Percentiles rank a stretch among this genome's conserved stretches.
These are phyloP conservation scores for Cepaea nemoralis DNA, from an alignment of 1,140 invertebrate species.

Conservation along the genomic window DNA sequence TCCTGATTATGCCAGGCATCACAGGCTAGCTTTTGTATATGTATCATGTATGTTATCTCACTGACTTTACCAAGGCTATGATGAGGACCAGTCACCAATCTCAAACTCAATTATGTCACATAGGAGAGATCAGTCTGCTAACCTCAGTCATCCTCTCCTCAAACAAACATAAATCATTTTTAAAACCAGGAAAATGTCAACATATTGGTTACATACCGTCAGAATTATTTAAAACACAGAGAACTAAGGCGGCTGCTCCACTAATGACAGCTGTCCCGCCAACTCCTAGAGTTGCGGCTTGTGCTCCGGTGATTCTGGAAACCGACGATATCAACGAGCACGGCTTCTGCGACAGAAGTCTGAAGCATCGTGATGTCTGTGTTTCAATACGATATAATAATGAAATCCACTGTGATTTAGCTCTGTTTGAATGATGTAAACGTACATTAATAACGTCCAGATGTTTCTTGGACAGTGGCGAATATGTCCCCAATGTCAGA, in stretches of 20 bases:
- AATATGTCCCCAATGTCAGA: neutral
- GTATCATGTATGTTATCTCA: too few relatives aligned
- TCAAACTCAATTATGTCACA: too few relatives aligned
- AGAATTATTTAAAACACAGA: neutral
- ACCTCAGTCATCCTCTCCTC: too few relatives aligned
- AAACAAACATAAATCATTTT: too few relatives aligned
- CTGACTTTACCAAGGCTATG: too few relatives aligned
- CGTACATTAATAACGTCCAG: neutral
- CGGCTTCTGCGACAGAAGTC: neutral
- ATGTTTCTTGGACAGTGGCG: neutral
- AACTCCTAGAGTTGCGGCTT: neutral
- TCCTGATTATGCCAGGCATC: too few relatives aligned
- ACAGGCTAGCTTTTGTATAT: too few relatives aligned
- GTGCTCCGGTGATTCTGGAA: neutral
- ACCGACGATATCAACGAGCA: neutral
- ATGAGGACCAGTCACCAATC: too few relatives aligned
- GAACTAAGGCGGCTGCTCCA: neutral
- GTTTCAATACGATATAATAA: neutral
- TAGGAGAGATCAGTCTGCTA: too few relatives aligned
- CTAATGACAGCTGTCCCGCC: neutral
- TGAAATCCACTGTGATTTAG: neutral
- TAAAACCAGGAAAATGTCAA: too few relatives aligned
- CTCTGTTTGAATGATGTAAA: conserved; percentile 1
- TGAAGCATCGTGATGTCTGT: neutral
- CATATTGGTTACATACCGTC: neutral